Evolutionary conservation across 2,113 vertebrate species (phyloP).

Genomic region (Pachycephala philippinensis): DNA sequence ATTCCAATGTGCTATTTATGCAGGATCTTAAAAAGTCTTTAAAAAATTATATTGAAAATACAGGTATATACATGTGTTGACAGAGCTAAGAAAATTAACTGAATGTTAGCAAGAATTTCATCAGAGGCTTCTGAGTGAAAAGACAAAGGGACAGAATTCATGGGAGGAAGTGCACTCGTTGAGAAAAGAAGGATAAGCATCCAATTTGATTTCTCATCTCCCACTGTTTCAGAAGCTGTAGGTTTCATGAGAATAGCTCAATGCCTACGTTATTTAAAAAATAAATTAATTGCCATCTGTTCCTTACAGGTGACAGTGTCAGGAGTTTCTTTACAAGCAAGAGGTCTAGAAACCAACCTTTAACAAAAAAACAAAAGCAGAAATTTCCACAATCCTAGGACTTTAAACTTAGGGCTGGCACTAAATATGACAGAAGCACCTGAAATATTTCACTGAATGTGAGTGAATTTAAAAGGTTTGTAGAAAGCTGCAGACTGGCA

Average conservation of each 20-base stretch:
- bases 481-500: neutral
- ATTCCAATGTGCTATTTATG: neutral
- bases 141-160: neutral
- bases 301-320: neutral
- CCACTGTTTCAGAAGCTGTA: neutral
- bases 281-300: neutral
- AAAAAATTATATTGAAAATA: neutral
- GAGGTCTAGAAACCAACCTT: neutral
- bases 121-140: neutral
- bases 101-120: neutral
- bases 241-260: neutral
- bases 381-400: neutral
- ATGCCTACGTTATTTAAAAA: neutral
- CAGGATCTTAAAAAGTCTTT: neutral
- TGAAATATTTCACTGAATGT: neutral
- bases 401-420: neutral
- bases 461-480: neutral
- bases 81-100: neutral
- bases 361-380: neutral
- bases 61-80: neutral
- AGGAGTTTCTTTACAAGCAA: neutral
- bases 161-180: neutral
- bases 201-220: neutral
- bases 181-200: neutral
- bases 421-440: neutral